Evolutionary conservation across 1,140 invertebrate species (phyloP).

Genomic region (Cyrtorhinus lividipennis): DNA sequence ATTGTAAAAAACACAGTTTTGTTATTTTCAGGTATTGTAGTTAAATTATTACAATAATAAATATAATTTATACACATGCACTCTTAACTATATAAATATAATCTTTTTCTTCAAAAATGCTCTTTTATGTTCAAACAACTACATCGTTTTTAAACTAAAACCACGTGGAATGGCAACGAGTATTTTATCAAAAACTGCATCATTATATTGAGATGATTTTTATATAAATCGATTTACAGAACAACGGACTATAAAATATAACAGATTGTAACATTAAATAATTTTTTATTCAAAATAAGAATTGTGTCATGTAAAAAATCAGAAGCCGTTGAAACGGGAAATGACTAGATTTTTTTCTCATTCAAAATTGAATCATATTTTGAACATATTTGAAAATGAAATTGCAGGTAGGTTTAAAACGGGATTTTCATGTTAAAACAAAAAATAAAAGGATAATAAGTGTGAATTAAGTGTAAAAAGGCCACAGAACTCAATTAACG

Average conservation of each 20-base stretch:
- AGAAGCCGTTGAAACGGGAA: no score
- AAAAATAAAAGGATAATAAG: no score
- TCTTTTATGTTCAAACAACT: not conserved
- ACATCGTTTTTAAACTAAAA: conserved; percentile 11
- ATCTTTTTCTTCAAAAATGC: conserved; percentile 1
- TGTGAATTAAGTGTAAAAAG: no score
- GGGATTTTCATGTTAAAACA: no score
- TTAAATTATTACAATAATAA: not conserved
- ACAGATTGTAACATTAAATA: conserved; percentile 13
- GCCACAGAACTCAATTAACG: no score
- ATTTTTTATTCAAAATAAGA: no score
- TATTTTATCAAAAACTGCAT: conserved; percentile 7
- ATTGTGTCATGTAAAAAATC: no score
- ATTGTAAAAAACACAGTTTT: conserved; percentile 16
- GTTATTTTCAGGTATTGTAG: no score
- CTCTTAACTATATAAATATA: conserved; percentile 10
- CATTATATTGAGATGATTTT: conserved; percentile 9
- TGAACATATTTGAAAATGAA: no score
- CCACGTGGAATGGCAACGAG: conserved; percentile 19
- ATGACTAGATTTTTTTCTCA: not conserved
- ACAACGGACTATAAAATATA: conserved; percentile 18
- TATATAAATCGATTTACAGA: conserved; percentile 16
- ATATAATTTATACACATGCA: conserved; percentile 13
- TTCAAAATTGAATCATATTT: not conserved
- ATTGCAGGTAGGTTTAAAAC: not conserved